Base-by-base conservation (phyloP, 2,797 vertebrate genomes). In the Fringilla coelebs region DNA sequence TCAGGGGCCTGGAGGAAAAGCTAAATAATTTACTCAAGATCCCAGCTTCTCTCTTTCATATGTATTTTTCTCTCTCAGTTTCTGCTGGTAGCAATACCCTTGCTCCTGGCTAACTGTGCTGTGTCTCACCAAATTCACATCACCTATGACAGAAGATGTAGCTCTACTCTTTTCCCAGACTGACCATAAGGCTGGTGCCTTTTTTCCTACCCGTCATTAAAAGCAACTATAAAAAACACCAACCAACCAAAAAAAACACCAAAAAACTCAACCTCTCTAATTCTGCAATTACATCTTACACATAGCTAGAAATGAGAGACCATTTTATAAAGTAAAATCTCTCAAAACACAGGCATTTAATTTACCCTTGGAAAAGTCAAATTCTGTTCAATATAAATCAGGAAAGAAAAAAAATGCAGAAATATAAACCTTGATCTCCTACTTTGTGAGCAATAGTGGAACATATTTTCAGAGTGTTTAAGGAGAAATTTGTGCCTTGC, bases 21-120 rank as follows among this genome's bases (percentile, higher is more conserved):
- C 12, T 45, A 72, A 80, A 87, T 90, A 83, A 93, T 83, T 85
- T 79, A 89, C 55, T 71, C 1, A 1, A 78, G 61, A 88, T 85
- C 40, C n/a, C 73, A 72, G 38, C 9, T 6, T 45, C 34, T 88
- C 32, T 76, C 70, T 85, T 72, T 71, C 49, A 91, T 85, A 88
- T 92, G 41, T 85, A 45, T 43, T 61, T 83, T 74, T 88, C 57
- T 81, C 26, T 81, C 51, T 92, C 70, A 43, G 31, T 62, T 77
- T 71, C 52, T 54, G 3, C 31, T 38, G 52, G 28, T 40, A 83
- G 77, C 77, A 85, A 45, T 76, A 74, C 52, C 58, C 71, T 92
- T 80, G 89, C 82, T 92, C 49, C 88, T 91, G 85, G 76, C 68
- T 72, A 60, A 72, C 54, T 36, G 16, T 29, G 61, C 41, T 51